Base-by-base conservation (phyloP, 2,113 vertebrate species). In the Corythaixoides concolor region DNA sequence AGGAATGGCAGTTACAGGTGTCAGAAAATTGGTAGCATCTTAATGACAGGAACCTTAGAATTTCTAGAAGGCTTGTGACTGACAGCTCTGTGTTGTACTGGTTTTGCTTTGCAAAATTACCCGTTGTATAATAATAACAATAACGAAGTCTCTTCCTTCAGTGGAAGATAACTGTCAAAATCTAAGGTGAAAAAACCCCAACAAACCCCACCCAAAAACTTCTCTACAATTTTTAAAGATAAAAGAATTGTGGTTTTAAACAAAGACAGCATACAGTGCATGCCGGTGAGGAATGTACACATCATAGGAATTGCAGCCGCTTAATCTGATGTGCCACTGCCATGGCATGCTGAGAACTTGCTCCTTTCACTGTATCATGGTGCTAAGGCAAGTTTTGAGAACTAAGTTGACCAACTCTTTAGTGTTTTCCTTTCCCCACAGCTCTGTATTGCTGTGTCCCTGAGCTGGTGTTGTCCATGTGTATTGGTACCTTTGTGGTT, bases 221-320 rank as follows among this genome's bases (percentile, higher is more conserved):
- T 67, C 11, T 9, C 43, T 17, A 60, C 52, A 76, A 11, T 58
- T 59, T 59, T 90, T 35, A 24, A 76, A 35, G 6, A 6, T 55
- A 27, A 30, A n/a, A 13, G 28, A 27, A 60, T 83, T 79, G 7
- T 28, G 12, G 69, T 80, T 70, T 75, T 90, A 49, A 62, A 55
- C n/a, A 20, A 78, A 35, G 69, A 8, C 12, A 33, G 9, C 0
- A 0, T 88, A 49, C 41, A 70, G 20, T 43, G 43, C 16, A 3
- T 26, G 7, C 30, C 15, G 30, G 50, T 32, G 49, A 74, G 73
- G 63, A 52, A 19, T 39, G 41, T 18, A n/a, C 59, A 8, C 8
- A 7, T 62, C 2, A 2, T 27, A 43, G 43, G 66, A 49, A 69
- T 68, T 1, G 5, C 47, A 89, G n/a, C 39, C 32, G 9, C 17